Evolutionary conservation across 2,888 invertebrate species (phyloP).

Genomic region (Eustalomyia histrio): DNA sequence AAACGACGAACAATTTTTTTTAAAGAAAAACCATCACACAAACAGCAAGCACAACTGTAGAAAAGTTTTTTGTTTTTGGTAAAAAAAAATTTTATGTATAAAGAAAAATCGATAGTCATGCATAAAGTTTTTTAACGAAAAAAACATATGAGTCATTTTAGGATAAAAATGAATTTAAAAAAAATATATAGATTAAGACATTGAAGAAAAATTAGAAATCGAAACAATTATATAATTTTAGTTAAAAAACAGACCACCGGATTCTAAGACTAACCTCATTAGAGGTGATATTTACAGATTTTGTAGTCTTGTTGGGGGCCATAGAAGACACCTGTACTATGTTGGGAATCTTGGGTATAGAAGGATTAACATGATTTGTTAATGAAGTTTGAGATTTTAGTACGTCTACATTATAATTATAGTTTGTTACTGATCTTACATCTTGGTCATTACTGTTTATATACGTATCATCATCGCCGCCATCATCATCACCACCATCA

Average conservation of each 20-base stretch:
- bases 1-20: constrained; percentile 19
- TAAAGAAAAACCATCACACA: constrained; percentile 32
- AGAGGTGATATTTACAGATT: constrained; percentile 42
- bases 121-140: constrained; percentile 19
- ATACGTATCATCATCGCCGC: constrained; percentile 48
- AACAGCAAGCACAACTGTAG: constrained; percentile 33
- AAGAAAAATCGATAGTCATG: constrained; percentile 57
- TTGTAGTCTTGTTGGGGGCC: constrained; percentile 29
- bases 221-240: not conserved
- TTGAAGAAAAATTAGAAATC: not conserved
- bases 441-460: constrained; percentile 66
- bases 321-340: constrained; percentile 30
- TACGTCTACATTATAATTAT: not conserved
- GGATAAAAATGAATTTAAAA: constrained; percentile 22
- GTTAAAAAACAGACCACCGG: not conserved
- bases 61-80: constrained; percentile 30
- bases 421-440: constrained; percentile 59
- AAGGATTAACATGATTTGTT: constrained; percentile 2
- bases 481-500: constrained; percentile 26
- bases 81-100: constrained; percentile 44
- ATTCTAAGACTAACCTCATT: constrained; percentile 40
- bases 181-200: constrained; percentile 10
- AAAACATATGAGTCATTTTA: constrained; percentile 40
- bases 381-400: not conserved
- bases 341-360: constrained; percentile 17